Evolutionary conservation across 2,113 vertebrate genomes (phyloP), one percentile per base, ranked within the genome.

Genomic region (Symphodus melops): DNA sequence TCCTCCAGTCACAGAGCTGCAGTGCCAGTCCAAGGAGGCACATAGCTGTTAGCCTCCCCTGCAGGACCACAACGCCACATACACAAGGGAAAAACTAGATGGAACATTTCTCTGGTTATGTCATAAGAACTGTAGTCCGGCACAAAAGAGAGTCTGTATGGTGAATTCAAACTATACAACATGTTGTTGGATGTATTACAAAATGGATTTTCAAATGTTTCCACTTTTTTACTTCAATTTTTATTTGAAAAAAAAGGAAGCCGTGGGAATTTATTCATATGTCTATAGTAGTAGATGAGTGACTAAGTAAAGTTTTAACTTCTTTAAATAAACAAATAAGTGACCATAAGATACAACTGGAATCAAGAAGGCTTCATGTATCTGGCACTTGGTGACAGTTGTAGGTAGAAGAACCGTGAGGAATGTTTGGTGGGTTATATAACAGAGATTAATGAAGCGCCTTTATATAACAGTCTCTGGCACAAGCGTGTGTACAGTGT

Each of bases 351-450:
- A 75, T 54, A 51, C 20, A 54, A n/a, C 23, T 14, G 7, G 63
- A 75, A 33, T 54, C 63, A 56, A 48, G 20, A 48, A 7, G 42
- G 33, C 36, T 54, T 72, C 3, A 5, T 75, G 63, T 25, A 42
- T 72, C 60, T 21, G 16, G 56, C 56, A 28, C 61, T 23, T 4
- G 61, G 76, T 78, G 89, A 78, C 85, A 82, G 68, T 25, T 66
- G 73, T 67, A 51, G 80, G 76, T 88, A 68, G 76, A 70, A 79
- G 75, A n/a, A 12, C 69, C 19, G 72, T 82, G 83, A 83, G 82
- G 85, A 90, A 92, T 91, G 87, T 65, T 49, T 64, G 59, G n/a
- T 9, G 8, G 59, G 62, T 90, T 88, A 88, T 5, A 17, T 79
- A 87, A 91, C 14, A 49, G 58, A 75, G 82, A 87, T 83, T 79